Conservation (phyloP, 1,140 invertebrate species). For the Drosophila burlai region DNA sequence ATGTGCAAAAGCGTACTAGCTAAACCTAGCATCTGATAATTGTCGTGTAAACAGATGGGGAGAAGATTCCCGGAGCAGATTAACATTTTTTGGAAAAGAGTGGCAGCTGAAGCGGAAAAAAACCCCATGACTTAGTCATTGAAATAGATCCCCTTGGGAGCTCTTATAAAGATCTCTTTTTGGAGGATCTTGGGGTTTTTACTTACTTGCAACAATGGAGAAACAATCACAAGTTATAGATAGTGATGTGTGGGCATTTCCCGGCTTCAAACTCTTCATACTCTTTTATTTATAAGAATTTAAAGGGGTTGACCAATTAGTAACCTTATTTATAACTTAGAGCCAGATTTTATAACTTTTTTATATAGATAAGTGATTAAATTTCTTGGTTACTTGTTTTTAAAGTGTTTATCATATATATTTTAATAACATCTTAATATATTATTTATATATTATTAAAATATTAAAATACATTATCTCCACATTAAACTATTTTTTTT, state of each 20-base stretch:
- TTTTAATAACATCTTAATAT: neutral
- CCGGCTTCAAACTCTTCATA: too few species aligned
- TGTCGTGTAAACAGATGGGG: constrained; percentile 14
- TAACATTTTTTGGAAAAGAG: constrained; percentile 16
- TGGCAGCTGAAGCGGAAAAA: constrained; percentile 31
- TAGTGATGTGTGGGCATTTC: neutral
- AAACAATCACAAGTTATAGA: neutral
- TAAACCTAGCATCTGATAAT: constrained; percentile 19
- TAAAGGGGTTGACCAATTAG: neutral
- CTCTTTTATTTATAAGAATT: neutral
- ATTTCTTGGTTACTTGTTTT: too few species aligned
- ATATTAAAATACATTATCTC: neutral
- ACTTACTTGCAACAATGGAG: constrained; percentile 2
- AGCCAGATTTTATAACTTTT: too few species aligned
- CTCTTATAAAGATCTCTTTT: neutral
- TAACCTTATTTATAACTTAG: neutral
- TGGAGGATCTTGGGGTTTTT: constrained; percentile 1
- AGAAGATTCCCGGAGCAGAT: constrained; percentile 4
- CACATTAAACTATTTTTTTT: neutral
- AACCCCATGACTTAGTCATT: constrained; percentile 21
- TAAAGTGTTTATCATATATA: too few species aligned
- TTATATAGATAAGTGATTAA: too few species aligned
- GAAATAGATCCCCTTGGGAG: constrained; percentile 15
- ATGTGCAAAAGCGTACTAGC: neutral
- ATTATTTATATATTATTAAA: neutral